phyloP scores from a whole-genome alignment of 92 coral and sea anemone species.

The Meandrina meandrites region DNA sequence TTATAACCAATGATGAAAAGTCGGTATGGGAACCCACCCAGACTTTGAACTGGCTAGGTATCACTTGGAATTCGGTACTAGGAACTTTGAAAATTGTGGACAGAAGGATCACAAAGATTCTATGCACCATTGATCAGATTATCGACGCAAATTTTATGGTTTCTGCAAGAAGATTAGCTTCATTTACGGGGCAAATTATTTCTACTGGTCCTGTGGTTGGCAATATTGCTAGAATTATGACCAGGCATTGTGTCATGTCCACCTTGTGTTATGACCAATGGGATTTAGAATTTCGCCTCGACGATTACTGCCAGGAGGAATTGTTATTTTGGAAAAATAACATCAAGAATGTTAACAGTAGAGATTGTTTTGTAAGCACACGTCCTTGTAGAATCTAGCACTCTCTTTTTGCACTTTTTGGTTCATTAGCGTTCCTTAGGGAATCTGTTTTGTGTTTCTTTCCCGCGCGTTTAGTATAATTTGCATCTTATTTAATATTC shows the following conservation, averaged over 20 bases:
- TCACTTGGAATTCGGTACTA: constrained; percentile 46
- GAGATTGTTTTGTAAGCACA: constrained; percentile 9
- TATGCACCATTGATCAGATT: constrained; percentile 37
- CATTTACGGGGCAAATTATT: constrained; percentile 51
- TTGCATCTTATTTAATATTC: too few relatives aligned
- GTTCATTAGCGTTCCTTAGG: too few relatives aligned
- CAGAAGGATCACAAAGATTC: constrained; percentile 37
- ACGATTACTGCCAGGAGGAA: constrained; percentile 54
- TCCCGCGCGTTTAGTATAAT: too few relatives aligned
- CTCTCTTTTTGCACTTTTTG: too few relatives aligned
- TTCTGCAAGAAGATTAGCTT: constrained; percentile 44
- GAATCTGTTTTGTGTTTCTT: too few relatives aligned
- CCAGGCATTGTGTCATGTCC: constrained; percentile 59
- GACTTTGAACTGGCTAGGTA: constrained; percentile 48
- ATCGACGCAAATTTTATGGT: constrained; percentile 15
- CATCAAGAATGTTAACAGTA: constrained; percentile 26
- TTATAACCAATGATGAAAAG: constrained; percentile 42
- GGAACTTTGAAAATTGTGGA: constrained; percentile 47
- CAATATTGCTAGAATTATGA: constrained; percentile 49
- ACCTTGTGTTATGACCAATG: constrained; percentile 36
- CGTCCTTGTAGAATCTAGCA: too few relatives aligned
- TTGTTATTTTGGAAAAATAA: constrained; percentile 47
- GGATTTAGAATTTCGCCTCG: constrained; percentile 40
- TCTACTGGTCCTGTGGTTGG: constrained; percentile 54
- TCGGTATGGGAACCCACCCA: constrained; percentile 62